phyloP scores from a whole-genome alignment of 2,888 invertebrate genomes.

The Agriopis leucophaearia region DNA sequence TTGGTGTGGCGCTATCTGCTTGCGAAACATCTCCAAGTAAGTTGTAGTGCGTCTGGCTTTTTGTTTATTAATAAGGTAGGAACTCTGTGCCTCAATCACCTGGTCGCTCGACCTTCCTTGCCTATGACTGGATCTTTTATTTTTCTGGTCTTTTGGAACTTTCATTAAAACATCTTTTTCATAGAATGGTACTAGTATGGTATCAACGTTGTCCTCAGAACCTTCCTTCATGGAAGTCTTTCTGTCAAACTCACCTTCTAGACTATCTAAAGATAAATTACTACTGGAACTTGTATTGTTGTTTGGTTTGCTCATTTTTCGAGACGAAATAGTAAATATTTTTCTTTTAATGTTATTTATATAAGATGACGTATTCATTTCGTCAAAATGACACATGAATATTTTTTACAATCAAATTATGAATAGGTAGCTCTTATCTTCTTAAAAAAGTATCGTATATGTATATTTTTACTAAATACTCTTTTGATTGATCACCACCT shows the following conservation, averaged over 20 bases:
- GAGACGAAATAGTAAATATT: slow-evolving; percentile 52
- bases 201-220: slow-evolving; percentile 69
- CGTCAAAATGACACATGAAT: slow-evolving; percentile 53
- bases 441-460: neutral
- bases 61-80: slow-evolving; percentile 72
- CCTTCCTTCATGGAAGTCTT: slow-evolving; percentile 53
- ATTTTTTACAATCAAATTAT: neutral
- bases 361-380: slow-evolving; percentile 64
- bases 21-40: slow-evolving; percentile 77
- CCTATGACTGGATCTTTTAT: slow-evolving; percentile 51
- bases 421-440: neutral
- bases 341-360: slow-evolving; percentile 67
- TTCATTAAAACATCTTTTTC: slow-evolving; percentile 80
- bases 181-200: slow-evolving; percentile 80
- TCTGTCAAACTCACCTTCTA: slow-evolving; percentile 64
- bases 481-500: too few species aligned
- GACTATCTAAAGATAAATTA: slow-evolving; percentile 75
- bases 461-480: neutral
- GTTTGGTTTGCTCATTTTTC: slow-evolving; percentile 66
- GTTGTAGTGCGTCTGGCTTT: slow-evolving; percentile 57
- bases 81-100: slow-evolving; percentile 52
- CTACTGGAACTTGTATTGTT: slow-evolving; percentile 58
- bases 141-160: slow-evolving; percentile 68
- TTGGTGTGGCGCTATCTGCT: slow-evolving; percentile 62
- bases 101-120: slow-evolving; percentile 48